Conservation (phyloP, 2,797 vertebrate genomes). For the Cyclopterus lumpus region DNA sequence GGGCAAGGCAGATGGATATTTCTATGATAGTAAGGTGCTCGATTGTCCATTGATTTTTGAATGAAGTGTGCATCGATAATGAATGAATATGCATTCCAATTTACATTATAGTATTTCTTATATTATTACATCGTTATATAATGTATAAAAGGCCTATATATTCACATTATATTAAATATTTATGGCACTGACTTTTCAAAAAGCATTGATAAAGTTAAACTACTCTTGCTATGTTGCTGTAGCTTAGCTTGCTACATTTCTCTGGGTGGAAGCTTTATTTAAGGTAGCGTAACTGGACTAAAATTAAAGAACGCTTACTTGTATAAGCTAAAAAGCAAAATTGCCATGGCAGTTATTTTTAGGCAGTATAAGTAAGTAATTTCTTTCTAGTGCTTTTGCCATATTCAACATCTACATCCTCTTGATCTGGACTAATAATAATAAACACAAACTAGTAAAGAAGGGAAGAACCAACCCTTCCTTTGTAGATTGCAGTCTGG, state of each 20-base stretch:
- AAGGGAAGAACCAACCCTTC: conserved; percentile 11
- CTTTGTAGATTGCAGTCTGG: conserved; percentile 68
- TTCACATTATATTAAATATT: no score
- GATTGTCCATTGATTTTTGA: no score
- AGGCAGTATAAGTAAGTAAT: background rate
- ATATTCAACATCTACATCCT: conserved; percentile 8
- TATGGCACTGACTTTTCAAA: no score
- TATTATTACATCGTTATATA: no score
- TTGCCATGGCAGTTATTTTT: background rate
- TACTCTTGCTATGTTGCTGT: background rate
- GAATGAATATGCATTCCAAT: no score
- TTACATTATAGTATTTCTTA: no score
- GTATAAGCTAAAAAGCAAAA: background rate
- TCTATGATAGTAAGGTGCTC: no score
- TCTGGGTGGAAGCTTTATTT: background rate
- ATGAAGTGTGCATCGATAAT: no score
- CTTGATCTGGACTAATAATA: conserved; percentile 13
- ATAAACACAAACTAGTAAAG: conserved; percentile 40
- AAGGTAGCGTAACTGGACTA: background rate
- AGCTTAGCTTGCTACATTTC: background rate
- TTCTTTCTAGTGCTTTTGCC: background rate
- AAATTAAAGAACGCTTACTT: background rate
- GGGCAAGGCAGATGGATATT: no score
- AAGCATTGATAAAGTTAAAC: background rate
- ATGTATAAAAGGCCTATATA: no score